Percentiles rank a stretch among this genome's conserved stretches.
Conservation (phyloP, 2,888 invertebrate genomes). For the Ornithoptera priamus region DNA sequence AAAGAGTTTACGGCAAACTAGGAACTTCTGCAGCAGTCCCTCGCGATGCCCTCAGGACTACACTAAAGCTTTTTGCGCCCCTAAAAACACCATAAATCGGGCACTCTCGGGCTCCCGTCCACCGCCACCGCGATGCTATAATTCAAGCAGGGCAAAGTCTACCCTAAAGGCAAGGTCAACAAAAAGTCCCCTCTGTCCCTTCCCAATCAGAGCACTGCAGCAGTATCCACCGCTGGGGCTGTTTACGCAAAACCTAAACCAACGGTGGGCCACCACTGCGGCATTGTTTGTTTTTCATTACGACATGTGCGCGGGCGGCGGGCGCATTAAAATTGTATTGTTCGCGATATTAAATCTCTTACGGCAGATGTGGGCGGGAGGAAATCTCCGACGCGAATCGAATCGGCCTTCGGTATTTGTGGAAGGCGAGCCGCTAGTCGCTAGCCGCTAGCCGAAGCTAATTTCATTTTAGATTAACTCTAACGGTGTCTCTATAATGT, state of each 20-base stretch:
- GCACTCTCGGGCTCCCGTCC: slow-evolving; percentile 6
- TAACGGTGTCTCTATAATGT: slow-evolving; percentile 11
- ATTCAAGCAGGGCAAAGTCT: slow-evolving; percentile 33
- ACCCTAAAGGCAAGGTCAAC: slow-evolving; percentile 39
- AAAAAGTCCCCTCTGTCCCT: slow-evolving; percentile 30
- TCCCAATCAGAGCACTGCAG: slow-evolving; percentile 37
- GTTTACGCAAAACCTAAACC: slow-evolving; percentile 28
- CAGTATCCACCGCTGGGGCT: slow-evolving; percentile 15
- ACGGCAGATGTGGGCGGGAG: slow-evolving; percentile 22
- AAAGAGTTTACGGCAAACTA: too few species aligned
- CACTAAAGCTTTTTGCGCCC: slow-evolving; percentile 1
- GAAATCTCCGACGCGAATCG: slow-evolving; percentile 22
- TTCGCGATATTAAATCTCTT: slow-evolving; percentile 31
- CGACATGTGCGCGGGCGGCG: slow-evolving; percentile 38
- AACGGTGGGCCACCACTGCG: slow-evolving; percentile 23
- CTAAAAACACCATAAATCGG: slow-evolving; percentile 10
- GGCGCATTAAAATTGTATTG: slow-evolving; percentile 36
- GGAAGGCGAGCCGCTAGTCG: slow-evolving; percentile 23
- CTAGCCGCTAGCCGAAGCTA: slow-evolving; percentile 22
- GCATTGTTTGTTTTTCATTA: slow-evolving; percentile 43
- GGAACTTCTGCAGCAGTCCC: background rate
- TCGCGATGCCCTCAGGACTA: background rate
- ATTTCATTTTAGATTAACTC: slow-evolving; percentile 30
- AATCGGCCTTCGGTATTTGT: slow-evolving; percentile 20
- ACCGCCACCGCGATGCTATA: slow-evolving; percentile 21